Evolutionary conservation across 2,113 vertebrate species (phyloP).

Genomic region (Eclectus roratus): DNA sequence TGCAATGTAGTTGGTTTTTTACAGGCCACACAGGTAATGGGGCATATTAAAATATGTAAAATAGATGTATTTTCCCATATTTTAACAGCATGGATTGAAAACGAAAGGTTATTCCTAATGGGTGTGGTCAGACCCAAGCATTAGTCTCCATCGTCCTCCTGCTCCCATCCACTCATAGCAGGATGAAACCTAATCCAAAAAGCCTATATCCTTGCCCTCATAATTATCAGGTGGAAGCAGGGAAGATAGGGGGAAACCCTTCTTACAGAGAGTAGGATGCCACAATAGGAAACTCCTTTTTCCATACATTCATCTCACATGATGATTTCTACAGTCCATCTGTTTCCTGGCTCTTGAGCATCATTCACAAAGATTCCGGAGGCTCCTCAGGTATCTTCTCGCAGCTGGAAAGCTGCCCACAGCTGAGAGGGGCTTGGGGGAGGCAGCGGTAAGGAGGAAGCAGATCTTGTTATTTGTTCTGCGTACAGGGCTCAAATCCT

Average conservation of each 20-base stretch:
- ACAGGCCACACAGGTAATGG: conserved; percentile 58
- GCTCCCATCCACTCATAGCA: neutral
- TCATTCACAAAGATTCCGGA: neutral
- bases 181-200: neutral
- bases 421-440: neutral
- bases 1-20: neutral
- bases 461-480: conserved; percentile 31
- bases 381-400: conserved; percentile 14
- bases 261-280: conserved; percentile 47
- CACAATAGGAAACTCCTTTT: conserved; percentile 42
- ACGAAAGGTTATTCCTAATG: conserved; percentile 32
- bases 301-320: conserved; percentile 51
- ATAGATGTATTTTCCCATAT: conserved; percentile 49
- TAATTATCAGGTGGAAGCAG: neutral
- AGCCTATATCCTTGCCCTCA: neutral
- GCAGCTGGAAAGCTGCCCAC: conserved; percentile 26
- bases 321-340: conserved; percentile 47
- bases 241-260: neutral
- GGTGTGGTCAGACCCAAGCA: conserved; percentile 46
- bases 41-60: conserved; percentile 53
- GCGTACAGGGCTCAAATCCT: conserved; percentile 40
- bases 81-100: conserved; percentile 49
- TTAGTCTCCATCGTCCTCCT: conserved; percentile 28
- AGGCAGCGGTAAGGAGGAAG: conserved; percentile 13
- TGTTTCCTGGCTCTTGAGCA: conserved; percentile 36